phyloP scores from a whole-genome alignment of 2,888 invertebrate species.

The Tigriopus californicus region DNA sequence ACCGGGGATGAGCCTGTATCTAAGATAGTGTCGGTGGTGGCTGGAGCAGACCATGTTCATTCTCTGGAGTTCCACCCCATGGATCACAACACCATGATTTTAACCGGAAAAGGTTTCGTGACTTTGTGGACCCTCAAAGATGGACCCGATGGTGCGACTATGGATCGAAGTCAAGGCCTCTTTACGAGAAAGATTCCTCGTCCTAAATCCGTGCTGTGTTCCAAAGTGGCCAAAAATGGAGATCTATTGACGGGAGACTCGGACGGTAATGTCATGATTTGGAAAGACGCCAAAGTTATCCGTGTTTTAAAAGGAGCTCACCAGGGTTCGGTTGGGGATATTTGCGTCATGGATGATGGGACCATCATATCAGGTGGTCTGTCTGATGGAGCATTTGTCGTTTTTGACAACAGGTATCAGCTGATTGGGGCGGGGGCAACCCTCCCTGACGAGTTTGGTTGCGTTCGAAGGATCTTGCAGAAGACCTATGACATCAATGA shows the following conservation, averaged over 20 bases:
- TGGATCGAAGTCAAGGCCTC: neutral
- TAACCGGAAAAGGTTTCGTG: neutral
- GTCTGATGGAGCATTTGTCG: neutral
- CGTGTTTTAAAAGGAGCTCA: slow-evolving; percentile 7
- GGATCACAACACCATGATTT: neutral
- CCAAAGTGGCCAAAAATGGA: neutral
- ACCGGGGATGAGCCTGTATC: no score
- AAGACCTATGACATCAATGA: neutral
- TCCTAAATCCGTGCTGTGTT: neutral
- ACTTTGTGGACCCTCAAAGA: neutral
- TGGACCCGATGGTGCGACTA: neutral
- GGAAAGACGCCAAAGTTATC: neutral
- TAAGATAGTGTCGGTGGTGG: neutral
- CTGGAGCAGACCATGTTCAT: neutral
- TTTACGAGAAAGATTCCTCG: neutral
- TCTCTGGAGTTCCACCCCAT: neutral
- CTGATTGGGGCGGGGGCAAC: slow-evolving; percentile 6
- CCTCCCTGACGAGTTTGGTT: neutral
- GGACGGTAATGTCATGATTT: slow-evolving; percentile 5
- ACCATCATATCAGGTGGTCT: slow-evolving; percentile 5
- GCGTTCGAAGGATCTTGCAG: neutral
- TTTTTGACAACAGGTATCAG: neutral
- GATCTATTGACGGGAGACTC: neutral
- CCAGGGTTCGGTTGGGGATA: neutral
- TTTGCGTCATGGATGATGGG: slow-evolving; percentile 8